Evolutionary conservation across 2,797 vertebrate species (phyloP).

Genomic region (Coccyzus lansbergi): DNA sequence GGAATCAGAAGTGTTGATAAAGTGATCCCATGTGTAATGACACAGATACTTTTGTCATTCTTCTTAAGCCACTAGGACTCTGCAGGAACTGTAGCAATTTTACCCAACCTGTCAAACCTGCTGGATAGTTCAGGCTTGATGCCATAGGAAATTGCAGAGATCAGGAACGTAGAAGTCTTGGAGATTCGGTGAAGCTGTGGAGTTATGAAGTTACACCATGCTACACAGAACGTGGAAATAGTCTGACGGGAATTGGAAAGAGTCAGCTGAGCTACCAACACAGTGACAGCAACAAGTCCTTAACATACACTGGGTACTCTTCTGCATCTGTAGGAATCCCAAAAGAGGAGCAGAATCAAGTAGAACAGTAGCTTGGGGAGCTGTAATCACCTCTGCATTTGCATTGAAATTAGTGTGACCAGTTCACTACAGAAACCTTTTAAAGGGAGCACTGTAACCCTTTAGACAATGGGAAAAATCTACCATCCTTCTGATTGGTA

Average conservation of each 20-base stretch:
- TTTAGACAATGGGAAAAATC: not conserved
- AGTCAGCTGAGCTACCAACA: not conserved
- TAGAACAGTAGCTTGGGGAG: slow-evolving; percentile 46
- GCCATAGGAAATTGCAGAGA: not conserved
- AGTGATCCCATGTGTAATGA: not conserved
- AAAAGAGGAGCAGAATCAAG: slow-evolving; percentile 28
- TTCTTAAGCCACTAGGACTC: not conserved
- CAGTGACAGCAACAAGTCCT: not conserved
- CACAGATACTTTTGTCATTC: not conserved
- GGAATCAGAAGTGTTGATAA: not conserved
- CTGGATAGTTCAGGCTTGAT: not conserved
- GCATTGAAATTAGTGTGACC: slow-evolving; percentile 40
- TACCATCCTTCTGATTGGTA: not conserved
- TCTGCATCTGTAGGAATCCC: slow-evolving; percentile 37
- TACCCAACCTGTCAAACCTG: not conserved
- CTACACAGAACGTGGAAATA: not conserved
- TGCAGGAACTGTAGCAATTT: not conserved
- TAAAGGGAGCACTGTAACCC: not conserved
- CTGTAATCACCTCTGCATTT: slow-evolving; percentile 39
- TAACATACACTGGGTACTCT: slow-evolving; percentile 18
- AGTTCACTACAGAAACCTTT: slow-evolving; percentile 20
- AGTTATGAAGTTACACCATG: not conserved
- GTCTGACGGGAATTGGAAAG: not conserved
- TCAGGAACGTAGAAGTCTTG: not conserved
- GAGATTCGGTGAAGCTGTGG: not conserved